A percentile compares a stretch with the other conserved stretches of the same genome.
phyloP scores from a whole-genome alignment of 2,888 invertebrate species.

The Teinopalpus imperialis region DNA sequence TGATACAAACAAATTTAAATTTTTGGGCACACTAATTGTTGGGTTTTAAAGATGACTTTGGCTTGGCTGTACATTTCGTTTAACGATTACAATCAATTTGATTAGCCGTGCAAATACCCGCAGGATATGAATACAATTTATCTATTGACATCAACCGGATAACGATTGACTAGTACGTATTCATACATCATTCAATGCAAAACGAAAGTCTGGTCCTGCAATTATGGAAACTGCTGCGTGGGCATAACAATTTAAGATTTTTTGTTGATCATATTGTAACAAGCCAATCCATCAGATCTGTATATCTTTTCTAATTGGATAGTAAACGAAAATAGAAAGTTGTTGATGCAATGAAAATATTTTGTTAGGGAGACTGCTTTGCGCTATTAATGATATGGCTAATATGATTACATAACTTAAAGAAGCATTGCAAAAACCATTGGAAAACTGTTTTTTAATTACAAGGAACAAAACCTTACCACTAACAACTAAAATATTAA shows the following conservation, averaged over 20 bases:
- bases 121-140: conserved; percentile 25
- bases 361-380: conserved; percentile 16
- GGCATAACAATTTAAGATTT: conserved; percentile 26
- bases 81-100: conserved; percentile 22
- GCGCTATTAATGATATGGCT: too few relatives aligned
- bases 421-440: neutral
- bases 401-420: neutral
- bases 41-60: conserved; percentile 2
- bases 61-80: neutral
- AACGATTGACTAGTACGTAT: conserved; percentile 12
- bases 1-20: conserved; percentile 4
- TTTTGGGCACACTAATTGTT: neutral
- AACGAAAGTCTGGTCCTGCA: conserved; percentile 22
- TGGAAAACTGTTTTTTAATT: too few relatives aligned
- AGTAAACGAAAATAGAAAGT: conserved; percentile 42
- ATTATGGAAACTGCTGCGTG: conserved; percentile 21
- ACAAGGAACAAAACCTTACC: too few relatives aligned
- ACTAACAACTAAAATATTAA: too few relatives aligned
- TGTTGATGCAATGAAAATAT: conserved; percentile 18
- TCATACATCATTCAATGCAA: conserved; percentile 16
- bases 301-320: conserved; percentile 39
- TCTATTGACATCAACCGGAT: conserved; percentile 13
- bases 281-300: conserved; percentile 30
- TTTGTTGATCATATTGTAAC: conserved; percentile 28
- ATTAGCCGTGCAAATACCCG: conserved; percentile 24